Percentiles rank a stretch among this genome's conserved stretches.
Evolutionary conservation across 2,113 vertebrate genomes (phyloP).

Genomic region (Zapus hudsonius): DNA sequence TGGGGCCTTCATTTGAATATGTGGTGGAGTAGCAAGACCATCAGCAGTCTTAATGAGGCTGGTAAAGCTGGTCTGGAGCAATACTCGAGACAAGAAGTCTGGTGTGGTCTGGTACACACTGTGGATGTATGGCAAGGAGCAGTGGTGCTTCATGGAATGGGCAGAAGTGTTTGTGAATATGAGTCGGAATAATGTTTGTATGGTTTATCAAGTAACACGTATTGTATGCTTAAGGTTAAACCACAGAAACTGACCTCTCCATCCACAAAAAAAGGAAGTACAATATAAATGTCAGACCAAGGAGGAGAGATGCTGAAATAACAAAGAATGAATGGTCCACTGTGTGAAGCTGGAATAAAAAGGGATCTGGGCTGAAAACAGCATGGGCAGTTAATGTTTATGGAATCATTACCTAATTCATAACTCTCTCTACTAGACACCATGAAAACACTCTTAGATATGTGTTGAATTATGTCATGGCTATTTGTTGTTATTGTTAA

Average conservation of each 20-base stretch:
- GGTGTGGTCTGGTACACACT: neutral
- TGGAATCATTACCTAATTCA: conserved; percentile 1
- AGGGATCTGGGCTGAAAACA: neutral
- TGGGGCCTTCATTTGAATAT: neutral
- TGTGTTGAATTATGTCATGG: neutral
- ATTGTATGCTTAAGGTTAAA: neutral
- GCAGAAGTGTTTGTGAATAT: neutral
- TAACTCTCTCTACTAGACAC: neutral
- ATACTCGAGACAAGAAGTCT: neutral
- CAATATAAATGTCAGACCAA: neutral
- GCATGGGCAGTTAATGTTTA: neutral
- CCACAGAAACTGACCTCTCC: neutral
- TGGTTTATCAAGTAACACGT: neutral
- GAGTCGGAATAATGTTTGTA: neutral
- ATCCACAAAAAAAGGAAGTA: neutral
- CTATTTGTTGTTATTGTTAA: neutral
- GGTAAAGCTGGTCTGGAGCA: neutral
- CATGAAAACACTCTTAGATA: neutral
- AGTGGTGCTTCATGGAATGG: neutral
- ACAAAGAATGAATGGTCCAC: neutral
- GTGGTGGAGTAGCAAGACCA: neutral
- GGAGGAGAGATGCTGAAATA: neutral
- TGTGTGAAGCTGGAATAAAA: neutral
- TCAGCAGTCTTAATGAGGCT: neutral
- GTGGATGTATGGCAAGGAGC: neutral